These are phyloP conservation scores for Linurgus olivaceus DNA, from an alignment of 2,797 vertebrate genomes.

Conservation along the genomic window DNA sequence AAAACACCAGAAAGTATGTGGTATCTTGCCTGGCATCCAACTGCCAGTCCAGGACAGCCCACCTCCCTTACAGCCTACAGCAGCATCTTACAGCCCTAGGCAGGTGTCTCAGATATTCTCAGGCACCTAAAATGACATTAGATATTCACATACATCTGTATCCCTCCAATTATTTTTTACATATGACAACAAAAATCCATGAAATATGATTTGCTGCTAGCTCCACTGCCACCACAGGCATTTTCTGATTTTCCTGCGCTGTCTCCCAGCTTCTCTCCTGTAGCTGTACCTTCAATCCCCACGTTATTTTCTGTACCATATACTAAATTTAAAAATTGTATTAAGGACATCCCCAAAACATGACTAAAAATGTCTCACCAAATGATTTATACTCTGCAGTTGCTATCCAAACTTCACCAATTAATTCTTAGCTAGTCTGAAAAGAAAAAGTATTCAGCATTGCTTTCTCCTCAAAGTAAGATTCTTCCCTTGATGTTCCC, in stretches of 20 bases:
- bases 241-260: not conserved
- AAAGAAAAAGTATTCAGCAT: not conserved
- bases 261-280: not conserved
- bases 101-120: not conserved
- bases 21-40: not conserved
- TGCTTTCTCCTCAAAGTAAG: not conserved
- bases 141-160: not conserved
- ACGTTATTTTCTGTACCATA: not conserved
- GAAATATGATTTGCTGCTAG: not conserved
- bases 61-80: fast-evolving
- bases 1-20: not conserved
- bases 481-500: not conserved
- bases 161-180: not conserved
- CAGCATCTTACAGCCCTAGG: not conserved
- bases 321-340: not conserved
- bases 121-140: not conserved
- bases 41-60: not conserved
- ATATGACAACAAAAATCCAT: not conserved
- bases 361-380: not conserved
- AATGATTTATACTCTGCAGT: not conserved
- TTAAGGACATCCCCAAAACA: not conserved
- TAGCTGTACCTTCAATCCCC: not conserved
- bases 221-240: not conserved
- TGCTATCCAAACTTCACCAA: not conserved
- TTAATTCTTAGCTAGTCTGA: not conserved